Conservation (phyloP, 2,113 vertebrate genomes). For the Tragelaphus strepsiceros region DNA sequence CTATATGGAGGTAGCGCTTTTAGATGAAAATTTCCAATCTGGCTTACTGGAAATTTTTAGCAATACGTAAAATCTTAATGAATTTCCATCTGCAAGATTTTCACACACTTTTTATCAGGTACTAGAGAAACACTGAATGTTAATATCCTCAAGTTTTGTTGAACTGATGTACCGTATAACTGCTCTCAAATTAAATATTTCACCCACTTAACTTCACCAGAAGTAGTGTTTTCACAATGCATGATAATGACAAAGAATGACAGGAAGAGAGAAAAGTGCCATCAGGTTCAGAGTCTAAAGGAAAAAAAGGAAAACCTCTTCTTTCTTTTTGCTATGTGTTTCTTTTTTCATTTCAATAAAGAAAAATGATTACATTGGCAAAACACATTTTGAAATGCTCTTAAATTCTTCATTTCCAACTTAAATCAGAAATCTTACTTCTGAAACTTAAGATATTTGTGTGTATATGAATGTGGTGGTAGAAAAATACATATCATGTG, state of each 20-base stretch:
- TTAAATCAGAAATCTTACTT: not conserved
- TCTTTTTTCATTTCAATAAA: not conserved
- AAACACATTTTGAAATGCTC: not conserved
- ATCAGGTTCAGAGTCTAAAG: not conserved
- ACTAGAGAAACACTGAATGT: conserved; percentile 47
- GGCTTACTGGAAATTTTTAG: conserved; percentile 51
- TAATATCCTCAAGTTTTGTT: conserved; percentile 22
- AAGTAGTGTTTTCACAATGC: conserved; percentile 19
- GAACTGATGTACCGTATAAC: not conserved
- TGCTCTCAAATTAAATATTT: conserved; percentile 23
- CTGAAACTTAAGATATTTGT: not conserved
- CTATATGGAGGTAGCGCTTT: conserved; percentile 11
- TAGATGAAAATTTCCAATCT: conserved; percentile 41
- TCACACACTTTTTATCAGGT: conserved; percentile 62
- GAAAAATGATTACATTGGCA: not conserved
- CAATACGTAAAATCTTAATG: conserved; percentile 54
- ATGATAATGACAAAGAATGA: not conserved
- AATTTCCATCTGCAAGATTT: conserved; percentile 63
- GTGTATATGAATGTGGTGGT: not conserved
- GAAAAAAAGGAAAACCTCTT: not conserved
- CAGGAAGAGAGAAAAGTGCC: not conserved
- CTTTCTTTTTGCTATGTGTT: not conserved
- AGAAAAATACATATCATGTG: not conserved
- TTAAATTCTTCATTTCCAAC: not conserved
- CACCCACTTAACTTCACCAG: conserved; percentile 18